Percentiles rank a stretch among this genome's conserved stretches.
These are phyloP conservation scores for Megaceryle torquata DNA, from an alignment of 2,113 vertebrate genomes.

Conservation along the genomic window DNA sequence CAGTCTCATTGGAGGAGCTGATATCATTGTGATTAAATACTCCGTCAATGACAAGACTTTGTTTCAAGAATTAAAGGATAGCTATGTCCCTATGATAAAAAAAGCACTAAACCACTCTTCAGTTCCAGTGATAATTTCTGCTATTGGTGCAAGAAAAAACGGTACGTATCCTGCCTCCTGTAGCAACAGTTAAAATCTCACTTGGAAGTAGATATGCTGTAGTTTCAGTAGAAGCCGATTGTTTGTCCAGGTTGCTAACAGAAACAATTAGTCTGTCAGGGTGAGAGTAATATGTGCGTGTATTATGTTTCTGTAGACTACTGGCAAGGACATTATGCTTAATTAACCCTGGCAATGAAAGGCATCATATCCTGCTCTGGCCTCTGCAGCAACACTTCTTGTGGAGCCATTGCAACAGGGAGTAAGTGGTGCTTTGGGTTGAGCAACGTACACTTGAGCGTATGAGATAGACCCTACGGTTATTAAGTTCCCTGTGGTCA, in stretches of 20 bases:
- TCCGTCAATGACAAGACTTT: constrained; percentile 91
- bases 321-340: neutral
- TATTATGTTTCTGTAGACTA: neutral
- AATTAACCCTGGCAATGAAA: neutral
- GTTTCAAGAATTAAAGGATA: constrained; percentile 91
- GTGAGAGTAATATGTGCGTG: neutral
- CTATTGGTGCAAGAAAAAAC: constrained; percentile 88
- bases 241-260: neutral
- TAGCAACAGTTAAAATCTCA: neutral
- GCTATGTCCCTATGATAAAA: constrained; percentile 88
- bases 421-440: neutral
- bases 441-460: fast-evolving
- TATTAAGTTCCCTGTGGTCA: neutral
- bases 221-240: neutral
- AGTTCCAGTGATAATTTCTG: constrained; percentile 91
- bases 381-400: neutral
- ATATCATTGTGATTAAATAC: constrained; percentile 96
- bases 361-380: neutral
- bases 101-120: constrained; percentile 86
- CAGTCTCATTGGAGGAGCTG: constrained; percentile 87
- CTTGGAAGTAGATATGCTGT: neutral
- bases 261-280: neutral
- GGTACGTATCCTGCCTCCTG: constrained; percentile 75
- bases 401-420: neutral
- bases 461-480: neutral